Percentiles rank a stretch among this genome's conserved stretches.
phyloP scores from a whole-genome alignment of 2,888 invertebrate species.

The Heterodera filipjevi region DNA sequence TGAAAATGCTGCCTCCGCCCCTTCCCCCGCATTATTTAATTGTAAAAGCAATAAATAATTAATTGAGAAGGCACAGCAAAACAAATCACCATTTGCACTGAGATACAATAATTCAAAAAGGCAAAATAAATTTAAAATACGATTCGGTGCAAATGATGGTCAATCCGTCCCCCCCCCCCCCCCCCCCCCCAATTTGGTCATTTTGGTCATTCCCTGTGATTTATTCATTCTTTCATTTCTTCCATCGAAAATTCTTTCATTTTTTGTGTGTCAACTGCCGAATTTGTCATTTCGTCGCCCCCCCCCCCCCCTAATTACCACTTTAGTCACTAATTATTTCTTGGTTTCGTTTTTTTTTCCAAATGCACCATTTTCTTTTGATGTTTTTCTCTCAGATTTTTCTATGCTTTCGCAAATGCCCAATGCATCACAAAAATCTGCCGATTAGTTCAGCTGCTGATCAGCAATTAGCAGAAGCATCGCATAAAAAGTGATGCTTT shows the following conservation, averaged over 20 bases:
- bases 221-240: not conserved
- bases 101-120: too few species aligned
- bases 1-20: too few species aligned
- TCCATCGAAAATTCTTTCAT: not conserved
- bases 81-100: too few species aligned
- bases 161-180: too few species aligned
- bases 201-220: not conserved
- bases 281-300: too few species aligned
- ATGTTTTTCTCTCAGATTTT: too few species aligned
- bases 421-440: not conserved
- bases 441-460: not conserved
- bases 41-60: constrained; percentile 1
- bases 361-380: not conserved
- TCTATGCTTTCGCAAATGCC: not conserved
- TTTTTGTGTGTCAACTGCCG: not conserved
- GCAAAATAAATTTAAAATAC: too few species aligned
- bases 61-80: too few species aligned
- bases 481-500: not conserved
- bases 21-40: not conserved
- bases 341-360: not conserved
- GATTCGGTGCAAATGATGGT: too few species aligned
- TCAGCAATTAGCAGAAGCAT: not conserved
- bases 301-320: too few species aligned
- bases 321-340: too few species aligned
- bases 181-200: not conserved